These are phyloP conservation scores for Heliconius ismenius DNA, from an alignment of 2,888 invertebrate species.

Conservation along the genomic window DNA sequence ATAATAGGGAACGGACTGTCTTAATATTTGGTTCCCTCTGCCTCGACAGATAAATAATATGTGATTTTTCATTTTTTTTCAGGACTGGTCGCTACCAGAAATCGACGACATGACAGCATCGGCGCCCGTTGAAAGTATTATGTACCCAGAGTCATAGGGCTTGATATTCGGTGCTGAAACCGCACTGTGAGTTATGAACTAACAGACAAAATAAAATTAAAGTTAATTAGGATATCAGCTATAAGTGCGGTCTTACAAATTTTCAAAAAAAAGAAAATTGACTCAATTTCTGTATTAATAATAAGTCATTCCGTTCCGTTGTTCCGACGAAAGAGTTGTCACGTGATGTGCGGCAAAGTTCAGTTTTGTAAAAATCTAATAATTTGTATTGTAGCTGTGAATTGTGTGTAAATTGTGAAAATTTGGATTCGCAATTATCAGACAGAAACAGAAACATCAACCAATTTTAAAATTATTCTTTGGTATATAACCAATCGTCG, in stretches of 20 bases:
- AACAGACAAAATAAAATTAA: background rate
- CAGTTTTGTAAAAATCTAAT: background rate
- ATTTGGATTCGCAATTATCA: background rate
- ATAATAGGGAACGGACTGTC: no score
- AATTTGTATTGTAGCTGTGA: background rate
- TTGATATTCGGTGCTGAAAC: slow-evolving; percentile 37
- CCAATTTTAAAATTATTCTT: no score
- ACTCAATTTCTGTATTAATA: background rate
- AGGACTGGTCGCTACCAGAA: slow-evolving; percentile 74
- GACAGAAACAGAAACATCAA: no score
- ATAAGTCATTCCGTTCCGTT: background rate
- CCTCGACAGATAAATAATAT: no score
- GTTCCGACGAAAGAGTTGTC: background rate
- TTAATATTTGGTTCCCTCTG: no score
- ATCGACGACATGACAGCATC: slow-evolving; percentile 67
- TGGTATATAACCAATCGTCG: no score
- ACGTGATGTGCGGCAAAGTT: background rate
- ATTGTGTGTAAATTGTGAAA: no score
- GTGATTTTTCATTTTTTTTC: slow-evolving; percentile 25
- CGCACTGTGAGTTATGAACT: slow-evolving; percentile 41
- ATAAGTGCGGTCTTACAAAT: background rate
- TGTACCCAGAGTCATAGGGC: slow-evolving; percentile 71
- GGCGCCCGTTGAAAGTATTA: slow-evolving; percentile 70
- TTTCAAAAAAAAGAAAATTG: background rate
- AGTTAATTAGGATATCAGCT: background rate